phyloP scores from a whole-genome alignment of 2,113 vertebrate genomes.

The Chaenocephalus aceratus region DNA sequence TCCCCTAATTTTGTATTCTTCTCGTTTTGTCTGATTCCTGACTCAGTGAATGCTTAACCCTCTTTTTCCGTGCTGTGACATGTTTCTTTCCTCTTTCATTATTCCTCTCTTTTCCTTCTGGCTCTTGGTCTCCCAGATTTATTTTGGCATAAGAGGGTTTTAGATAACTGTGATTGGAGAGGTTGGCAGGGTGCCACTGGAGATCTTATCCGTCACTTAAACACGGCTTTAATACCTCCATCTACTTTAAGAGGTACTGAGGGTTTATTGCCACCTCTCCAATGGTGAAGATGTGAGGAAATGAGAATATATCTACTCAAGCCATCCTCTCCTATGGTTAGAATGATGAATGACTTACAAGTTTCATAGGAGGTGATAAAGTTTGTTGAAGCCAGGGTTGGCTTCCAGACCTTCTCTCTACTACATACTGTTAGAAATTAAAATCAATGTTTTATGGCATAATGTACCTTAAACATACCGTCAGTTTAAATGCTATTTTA shows the following conservation, averaged over 20 bases:
- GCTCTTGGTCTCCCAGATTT: conserved; percentile 8
- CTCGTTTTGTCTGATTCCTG: neutral
- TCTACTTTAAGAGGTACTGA: conserved; percentile 6
- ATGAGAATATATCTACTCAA: neutral
- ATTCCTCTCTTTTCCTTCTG: conserved; percentile 5
- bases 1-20: conserved; percentile 13
- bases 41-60: conserved; percentile 3
- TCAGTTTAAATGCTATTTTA: too few species aligned
- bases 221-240: conserved; percentile 21
- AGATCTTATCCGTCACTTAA: conserved; percentile 40
- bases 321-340: neutral
- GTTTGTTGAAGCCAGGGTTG: neutral
- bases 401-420: conserved; percentile 3
- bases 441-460: too few species aligned
- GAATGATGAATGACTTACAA: neutral
- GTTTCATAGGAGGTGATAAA: neutral
- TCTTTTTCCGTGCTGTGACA: neutral
- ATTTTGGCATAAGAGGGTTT: conserved; percentile 24
- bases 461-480: too few species aligned
- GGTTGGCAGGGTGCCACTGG: neutral
- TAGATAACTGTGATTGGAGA: conserved; percentile 19
- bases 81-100: neutral
- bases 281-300: neutral
- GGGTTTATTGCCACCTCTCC: conserved; percentile 15
- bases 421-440: too few species aligned